Base-by-base conservation (phyloP, 2,797 vertebrate genomes). In the Oreochromis grahami region DNA sequence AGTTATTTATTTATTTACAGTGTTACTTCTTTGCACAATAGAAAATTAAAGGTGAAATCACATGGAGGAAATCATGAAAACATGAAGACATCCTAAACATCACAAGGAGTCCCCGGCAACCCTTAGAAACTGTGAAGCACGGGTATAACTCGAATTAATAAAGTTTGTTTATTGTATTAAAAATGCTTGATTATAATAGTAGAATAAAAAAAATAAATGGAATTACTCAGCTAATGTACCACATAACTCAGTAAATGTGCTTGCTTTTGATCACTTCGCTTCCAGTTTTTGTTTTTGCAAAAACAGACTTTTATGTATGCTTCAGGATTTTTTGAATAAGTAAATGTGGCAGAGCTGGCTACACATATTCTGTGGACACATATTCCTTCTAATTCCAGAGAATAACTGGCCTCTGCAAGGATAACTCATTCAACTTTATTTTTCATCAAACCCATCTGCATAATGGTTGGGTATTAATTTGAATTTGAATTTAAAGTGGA, bases 381-480 rank as follows among this genome's bases (percentile, higher is more conserved):
- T 63, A 77, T 78, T 19, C 5, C 4, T 70, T 65, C 60, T 6
- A 77, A 36, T 85, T 80, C 29, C 48, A 63, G 29, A 55, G 36
- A 84, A 78, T 74, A 53, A 29, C 17, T 63, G 82, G 14, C 24
- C 70, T 45, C 17, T 60, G 13, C 11, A 32, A 38, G 14, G 12
- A 79, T 38, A 70, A 74, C 45, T 76, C 78, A 78, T 84, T 79
- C n/a, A 84, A 77, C 21, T 80, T 85, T 34, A 81, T 77, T 79
- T 78, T 56, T 60, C 45, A 86, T 83, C 43, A 80, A 65, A 15
- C 29, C 5, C 29, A 84, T 84, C 56, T 84, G 38, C 74, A 85
- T 82, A 86, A 85, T 58, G 77, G 79, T 79, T 56, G 79, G 72
- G 55, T 78, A 83, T 87, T 84, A 38, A 90, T 87, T 90, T 88